Evolutionary conservation across 2,888 invertebrate species (phyloP).

Genomic region (Drosophila formosana): DNA sequence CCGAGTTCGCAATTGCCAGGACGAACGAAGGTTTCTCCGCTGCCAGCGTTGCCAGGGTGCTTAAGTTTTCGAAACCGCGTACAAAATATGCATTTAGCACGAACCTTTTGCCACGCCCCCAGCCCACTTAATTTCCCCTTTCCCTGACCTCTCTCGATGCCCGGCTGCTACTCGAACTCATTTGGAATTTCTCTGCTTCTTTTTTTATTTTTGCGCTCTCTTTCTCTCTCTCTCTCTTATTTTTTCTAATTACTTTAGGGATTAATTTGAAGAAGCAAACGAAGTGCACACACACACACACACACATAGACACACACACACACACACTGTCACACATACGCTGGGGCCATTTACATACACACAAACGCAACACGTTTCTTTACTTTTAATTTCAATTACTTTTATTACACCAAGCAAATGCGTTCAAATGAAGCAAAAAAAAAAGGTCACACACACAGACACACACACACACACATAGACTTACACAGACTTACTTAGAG

Average conservation of each 20-base stretch:
- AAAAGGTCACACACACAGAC: constrained; percentile 23
- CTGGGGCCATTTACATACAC: constrained; percentile 52
- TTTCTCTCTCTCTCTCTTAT: constrained; percentile 15
- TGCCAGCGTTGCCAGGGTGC: constrained; percentile 50
- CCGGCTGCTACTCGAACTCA: constrained; percentile 67
- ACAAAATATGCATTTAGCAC: constrained; percentile 76
- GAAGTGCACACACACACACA: constrained; percentile 61
- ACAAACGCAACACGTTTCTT: constrained; percentile 78
- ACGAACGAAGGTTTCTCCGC: constrained; percentile 1
- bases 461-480: constrained; percentile 9
- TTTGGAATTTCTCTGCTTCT: constrained; percentile 47
- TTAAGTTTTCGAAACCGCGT: constrained; percentile 57
- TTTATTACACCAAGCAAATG: constrained; percentile 73
- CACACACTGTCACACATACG: constrained; percentile 27
- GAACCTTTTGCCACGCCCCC: constrained; percentile 55
- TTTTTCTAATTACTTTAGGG: constrained; percentile 82
- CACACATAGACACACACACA: constrained; percentile 37
- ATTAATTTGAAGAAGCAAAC: constrained; percentile 75
- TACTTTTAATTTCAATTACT: constrained; percentile 83
- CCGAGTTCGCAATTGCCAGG: constrained; percentile 2
- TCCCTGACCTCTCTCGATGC: constrained; percentile 7
- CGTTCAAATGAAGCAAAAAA: constrained; percentile 71
- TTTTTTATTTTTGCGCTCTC: constrained; percentile 14
- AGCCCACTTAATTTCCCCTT: constrained; percentile 1
- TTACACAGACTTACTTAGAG: constrained; percentile 12